These are phyloP conservation scores for Thelaira solivaga DNA, from an alignment of 2,888 invertebrate species.

Conservation along the genomic window DNA sequence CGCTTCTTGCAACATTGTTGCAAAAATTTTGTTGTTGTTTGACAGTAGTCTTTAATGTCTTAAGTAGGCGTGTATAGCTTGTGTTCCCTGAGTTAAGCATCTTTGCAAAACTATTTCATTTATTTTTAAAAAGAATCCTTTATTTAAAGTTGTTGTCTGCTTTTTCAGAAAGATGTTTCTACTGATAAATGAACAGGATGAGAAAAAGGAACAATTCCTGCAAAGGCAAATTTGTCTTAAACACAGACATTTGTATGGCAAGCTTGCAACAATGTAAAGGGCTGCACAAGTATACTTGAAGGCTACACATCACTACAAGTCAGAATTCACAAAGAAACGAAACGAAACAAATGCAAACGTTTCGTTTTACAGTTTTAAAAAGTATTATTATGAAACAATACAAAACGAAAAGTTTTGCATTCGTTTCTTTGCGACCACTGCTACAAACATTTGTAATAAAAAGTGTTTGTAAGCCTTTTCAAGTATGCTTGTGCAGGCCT, in stretches of 20 bases:
- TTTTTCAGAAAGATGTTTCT: background rate
- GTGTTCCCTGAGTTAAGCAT: conserved; percentile 14
- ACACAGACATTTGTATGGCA: background rate
- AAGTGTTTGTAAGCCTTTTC: too few relatives aligned
- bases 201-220: background rate
- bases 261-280: background rate
- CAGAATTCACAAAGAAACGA: too few relatives aligned
- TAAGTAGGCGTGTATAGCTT: conserved; percentile 32
- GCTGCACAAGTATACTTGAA: too few relatives aligned
- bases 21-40: conserved; percentile 23
- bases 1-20: conserved; percentile 52
- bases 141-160: background rate
- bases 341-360: too few relatives aligned
- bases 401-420: too few relatives aligned
- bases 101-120: conserved; percentile 27
- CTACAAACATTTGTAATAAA: too few relatives aligned
- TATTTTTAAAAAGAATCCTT: conserved; percentile 11
- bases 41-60: conserved; percentile 34
- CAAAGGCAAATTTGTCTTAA: background rate
- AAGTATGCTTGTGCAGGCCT: too few relatives aligned
- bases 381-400: too few relatives aligned
- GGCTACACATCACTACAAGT: too few relatives aligned
- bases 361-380: too few relatives aligned
- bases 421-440: too few relatives aligned
- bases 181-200: background rate